Evolutionary conservation across 2,113 vertebrate species (phyloP).

Genomic region (Microtus ochrogaster): DNA sequence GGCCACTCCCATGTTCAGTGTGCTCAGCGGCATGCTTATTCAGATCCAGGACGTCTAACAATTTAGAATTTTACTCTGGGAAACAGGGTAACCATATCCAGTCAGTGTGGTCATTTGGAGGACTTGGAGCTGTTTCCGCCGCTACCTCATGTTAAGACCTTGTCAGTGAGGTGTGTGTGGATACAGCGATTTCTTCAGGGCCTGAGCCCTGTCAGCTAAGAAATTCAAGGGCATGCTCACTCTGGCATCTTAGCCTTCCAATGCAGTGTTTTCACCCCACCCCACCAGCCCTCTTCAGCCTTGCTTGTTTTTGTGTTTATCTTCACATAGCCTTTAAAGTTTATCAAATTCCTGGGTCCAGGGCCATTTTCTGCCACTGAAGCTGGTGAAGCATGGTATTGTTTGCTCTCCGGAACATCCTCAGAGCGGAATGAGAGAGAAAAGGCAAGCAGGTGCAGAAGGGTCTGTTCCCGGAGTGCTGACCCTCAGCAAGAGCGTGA

Average conservation of each 20-base stretch:
- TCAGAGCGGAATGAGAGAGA: conserved; percentile 72
- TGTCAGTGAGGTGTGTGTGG: background rate
- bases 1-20: background rate
- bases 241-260: background rate
- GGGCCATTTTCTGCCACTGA: conserved; percentile 41
- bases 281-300: background rate
- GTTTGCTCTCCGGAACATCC: conserved; percentile 63
- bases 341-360: conserved; percentile 31
- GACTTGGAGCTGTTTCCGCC: background rate
- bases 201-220: background rate
- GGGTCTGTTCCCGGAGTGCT: conserved; percentile 78
- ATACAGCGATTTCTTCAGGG: background rate
- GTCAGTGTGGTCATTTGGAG: background rate
- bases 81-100: background rate
- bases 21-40: background rate
- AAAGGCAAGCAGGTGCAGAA: conserved; percentile 83
- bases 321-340: conserved; percentile 55
- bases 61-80: conserved; percentile 18
- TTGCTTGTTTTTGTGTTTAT: background rate
- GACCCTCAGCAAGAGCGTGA: conserved; percentile 86
- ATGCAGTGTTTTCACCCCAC: background rate
- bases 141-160: background rate
- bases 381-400: conserved; percentile 1
- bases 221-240: conserved; percentile 50
- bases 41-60: background rate